phyloP scores from a whole-genome alignment of 2,888 invertebrate genomes.

The Lathronympha strigana region DNA sequence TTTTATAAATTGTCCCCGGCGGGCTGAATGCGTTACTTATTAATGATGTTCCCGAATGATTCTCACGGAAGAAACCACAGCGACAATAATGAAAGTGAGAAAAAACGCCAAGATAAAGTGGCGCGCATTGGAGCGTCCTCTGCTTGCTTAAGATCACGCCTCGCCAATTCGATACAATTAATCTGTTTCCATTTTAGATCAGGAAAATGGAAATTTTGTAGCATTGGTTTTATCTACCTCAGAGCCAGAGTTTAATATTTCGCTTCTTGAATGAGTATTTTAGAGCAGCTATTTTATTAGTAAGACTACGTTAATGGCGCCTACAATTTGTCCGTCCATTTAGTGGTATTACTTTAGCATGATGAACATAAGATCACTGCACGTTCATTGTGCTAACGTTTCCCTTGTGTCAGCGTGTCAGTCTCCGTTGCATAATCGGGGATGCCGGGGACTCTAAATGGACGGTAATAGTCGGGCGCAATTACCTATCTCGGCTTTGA shows the following conservation, averaged over 20 bases:
- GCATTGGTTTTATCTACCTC: background rate
- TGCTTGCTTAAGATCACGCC: slow-evolving; percentile 31
- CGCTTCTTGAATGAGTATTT: background rate
- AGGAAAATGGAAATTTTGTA: background rate
- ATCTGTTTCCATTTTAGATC: slow-evolving; percentile 30
- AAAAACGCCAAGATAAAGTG: slow-evolving; percentile 62
- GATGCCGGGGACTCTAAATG: background rate
- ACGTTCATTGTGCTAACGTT: background rate
- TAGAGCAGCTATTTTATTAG: background rate
- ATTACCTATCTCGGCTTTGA: slow-evolving; percentile 17
- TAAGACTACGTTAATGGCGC: too few species aligned
- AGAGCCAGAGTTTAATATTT: slow-evolving; percentile 1
- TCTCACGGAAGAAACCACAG: slow-evolving; percentile 55
- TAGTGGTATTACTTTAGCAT: background rate
- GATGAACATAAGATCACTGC: background rate
- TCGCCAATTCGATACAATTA: slow-evolving; percentile 21
- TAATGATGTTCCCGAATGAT: slow-evolving; percentile 61
- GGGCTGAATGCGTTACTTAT: slow-evolving; percentile 59
- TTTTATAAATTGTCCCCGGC: slow-evolving; percentile 52
- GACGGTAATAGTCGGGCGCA: slow-evolving; percentile 3
- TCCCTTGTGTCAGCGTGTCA: background rate
- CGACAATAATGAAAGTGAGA: slow-evolving; percentile 64
- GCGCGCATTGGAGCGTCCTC: slow-evolving; percentile 47
- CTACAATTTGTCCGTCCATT: background rate
- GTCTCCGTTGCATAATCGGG: slow-evolving; percentile 14